Percentiles rank a stretch among this genome's conserved stretches.
These are phyloP conservation scores for Muschampia plurimacula DNA, from an alignment of 2,888 invertebrate species.

Conservation along the genomic window DNA sequence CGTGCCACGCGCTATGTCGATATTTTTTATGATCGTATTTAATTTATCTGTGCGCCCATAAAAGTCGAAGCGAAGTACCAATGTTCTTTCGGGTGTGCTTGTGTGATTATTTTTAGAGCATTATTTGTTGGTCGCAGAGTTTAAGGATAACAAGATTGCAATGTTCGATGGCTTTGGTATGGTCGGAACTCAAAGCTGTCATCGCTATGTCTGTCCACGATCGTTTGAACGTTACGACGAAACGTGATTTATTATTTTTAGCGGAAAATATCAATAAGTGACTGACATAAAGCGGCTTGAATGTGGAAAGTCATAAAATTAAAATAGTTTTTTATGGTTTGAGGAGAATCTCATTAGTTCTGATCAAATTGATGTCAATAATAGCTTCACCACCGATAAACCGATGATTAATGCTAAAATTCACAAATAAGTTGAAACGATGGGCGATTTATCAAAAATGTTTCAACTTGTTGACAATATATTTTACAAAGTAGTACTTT, in stretches of 20 bases:
- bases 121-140: conserved; percentile 60
- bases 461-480: no score
- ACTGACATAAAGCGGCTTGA: background rate
- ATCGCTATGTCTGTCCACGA: conserved; percentile 2
- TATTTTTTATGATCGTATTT: conserved; percentile 76
- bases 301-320: background rate
- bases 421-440: background rate
- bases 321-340: background rate
- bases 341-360: background rate
- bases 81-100: conserved; percentile 56
- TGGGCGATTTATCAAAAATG: no score
- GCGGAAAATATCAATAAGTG: background rate
- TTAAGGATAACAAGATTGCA: conserved; percentile 33
- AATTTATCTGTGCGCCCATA: conserved; percentile 81
- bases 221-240: background rate
- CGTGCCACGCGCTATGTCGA: conserved; percentile 75
- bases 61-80: conserved; percentile 70
- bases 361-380: background rate
- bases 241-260: conserved; percentile 1
- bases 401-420: background rate
- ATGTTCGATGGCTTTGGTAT: conserved; percentile 6
- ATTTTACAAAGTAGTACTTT: no score
- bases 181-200: conserved; percentile 9
- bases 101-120: conserved; percentile 55
- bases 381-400: no score